A percentile compares a stretch with the other conserved stretches of the same genome.
phyloP scores from a whole-genome alignment of 2,113 vertebrate genomes.

The Hippoglossus stenolepis region DNA sequence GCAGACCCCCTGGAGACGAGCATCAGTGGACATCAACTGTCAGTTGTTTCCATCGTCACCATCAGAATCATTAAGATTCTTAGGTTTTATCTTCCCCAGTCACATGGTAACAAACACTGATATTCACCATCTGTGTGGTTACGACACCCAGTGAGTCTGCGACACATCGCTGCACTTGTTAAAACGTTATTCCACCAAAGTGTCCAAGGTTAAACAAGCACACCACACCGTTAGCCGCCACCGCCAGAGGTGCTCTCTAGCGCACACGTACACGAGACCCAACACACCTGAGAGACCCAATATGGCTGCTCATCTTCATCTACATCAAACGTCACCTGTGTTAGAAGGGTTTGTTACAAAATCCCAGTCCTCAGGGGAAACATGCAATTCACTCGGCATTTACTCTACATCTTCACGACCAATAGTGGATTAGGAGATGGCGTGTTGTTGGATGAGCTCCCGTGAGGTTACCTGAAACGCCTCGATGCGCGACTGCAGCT shows the following conservation, averaged over 20 bases:
- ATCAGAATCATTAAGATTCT: neutral
- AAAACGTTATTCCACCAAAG: neutral
- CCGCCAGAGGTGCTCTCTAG: slow-evolving; percentile 74
- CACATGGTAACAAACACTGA: neutral
- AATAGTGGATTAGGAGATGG: neutral
- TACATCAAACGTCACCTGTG: slow-evolving; percentile 95
- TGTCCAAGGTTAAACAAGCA: slow-evolving; percentile 44
- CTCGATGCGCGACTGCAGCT: slow-evolving; percentile 90
- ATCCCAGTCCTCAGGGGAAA: slow-evolving; percentile 65
- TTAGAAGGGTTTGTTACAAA: slow-evolving; percentile 88
- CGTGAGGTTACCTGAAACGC: slow-evolving; percentile 84
- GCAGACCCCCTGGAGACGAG: neutral
- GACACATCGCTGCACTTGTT: neutral
- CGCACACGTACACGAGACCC: slow-evolving; percentile 63
- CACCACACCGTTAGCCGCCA: slow-evolving; percentile 80
- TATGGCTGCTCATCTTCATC: slow-evolving; percentile 88
- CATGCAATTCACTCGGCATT: slow-evolving; percentile 64
- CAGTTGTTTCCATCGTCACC: no score
- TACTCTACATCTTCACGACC: neutral
- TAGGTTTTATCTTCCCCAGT: neutral
- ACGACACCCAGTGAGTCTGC: slow-evolving; percentile 43
- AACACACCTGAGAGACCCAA: slow-evolving; percentile 91
- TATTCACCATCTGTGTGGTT: slow-evolving; percentile 9
- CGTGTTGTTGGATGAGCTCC: neutral
- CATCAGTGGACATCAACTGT: neutral